Evolutionary conservation across 2,888 invertebrate species (phyloP).

Genomic region (Thysanoteuthis rhombus): DNA sequence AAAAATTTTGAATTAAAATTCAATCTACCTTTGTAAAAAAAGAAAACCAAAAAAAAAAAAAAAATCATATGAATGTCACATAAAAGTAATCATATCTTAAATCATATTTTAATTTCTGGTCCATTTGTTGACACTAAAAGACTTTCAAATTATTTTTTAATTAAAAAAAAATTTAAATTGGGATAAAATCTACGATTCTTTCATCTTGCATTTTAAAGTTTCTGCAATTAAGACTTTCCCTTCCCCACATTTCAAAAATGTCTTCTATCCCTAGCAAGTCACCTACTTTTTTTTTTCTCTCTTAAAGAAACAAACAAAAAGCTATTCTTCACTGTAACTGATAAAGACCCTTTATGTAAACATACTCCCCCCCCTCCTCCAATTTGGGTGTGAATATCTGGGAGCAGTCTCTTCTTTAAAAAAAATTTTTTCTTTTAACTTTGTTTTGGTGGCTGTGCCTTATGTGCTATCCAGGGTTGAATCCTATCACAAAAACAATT

Average conservation of each 20-base stretch:
- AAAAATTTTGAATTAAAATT: neutral
- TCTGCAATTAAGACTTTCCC: neutral
- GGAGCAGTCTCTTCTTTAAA: neutral
- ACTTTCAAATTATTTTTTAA: neutral
- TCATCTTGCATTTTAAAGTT: neutral
- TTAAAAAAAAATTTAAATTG: neutral
- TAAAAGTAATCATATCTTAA: slow-evolving; percentile 1
- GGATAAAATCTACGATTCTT: neutral
- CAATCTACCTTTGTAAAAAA: neutral
- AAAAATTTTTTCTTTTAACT: no score
- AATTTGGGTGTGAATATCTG: neutral
- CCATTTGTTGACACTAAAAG: neutral
- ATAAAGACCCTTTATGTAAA: no score
- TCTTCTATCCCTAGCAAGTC: no score
- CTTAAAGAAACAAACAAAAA: no score
- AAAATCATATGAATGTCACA: neutral
- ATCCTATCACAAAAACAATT: neutral
- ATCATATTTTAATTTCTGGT: neutral
- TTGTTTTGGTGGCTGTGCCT: neutral
- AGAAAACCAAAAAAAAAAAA: neutral
- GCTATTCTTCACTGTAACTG: no score
- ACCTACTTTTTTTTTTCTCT: no score
- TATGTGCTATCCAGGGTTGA: neutral
- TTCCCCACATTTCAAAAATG: no score
- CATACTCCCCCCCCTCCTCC: no score